Evolutionary conservation across 2,113 vertebrate species (phyloP).

Genomic region (Gracilinanus agilis): DNA sequence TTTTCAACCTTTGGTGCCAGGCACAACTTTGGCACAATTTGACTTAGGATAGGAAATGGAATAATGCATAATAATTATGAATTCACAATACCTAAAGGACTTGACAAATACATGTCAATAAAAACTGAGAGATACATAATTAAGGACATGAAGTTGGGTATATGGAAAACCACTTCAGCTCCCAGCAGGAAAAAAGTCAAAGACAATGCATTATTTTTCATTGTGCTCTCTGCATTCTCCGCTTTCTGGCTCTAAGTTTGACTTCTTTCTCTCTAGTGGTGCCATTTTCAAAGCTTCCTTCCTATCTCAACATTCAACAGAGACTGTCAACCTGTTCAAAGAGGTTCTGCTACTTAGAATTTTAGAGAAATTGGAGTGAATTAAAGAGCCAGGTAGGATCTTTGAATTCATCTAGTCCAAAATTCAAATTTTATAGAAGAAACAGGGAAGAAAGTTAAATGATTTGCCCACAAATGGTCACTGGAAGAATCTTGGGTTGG

Average conservation of each 20-base stretch:
- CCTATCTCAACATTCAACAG: neutral
- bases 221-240: constrained; percentile 27
- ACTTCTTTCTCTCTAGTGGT: constrained; percentile 2
- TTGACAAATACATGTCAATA: neutral
- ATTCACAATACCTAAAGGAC: neutral
- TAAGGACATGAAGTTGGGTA: neutral
- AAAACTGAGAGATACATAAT: neutral
- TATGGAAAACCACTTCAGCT: constrained; percentile 6
- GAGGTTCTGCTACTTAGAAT: neutral
- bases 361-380: neutral
- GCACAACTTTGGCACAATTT: neutral
- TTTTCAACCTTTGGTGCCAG: neutral
- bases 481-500: neutral
- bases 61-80: neutral
- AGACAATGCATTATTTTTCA: neutral
- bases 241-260: neutral
- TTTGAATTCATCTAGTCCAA: neutral
- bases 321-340: neutral
- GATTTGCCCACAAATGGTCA: neutral
- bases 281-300: constrained; percentile 36
- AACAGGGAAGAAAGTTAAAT: neutral
- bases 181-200: neutral
- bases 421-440: neutral
- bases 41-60: neutral
- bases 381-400: neutral